phyloP scores from a whole-genome alignment of 2,888 invertebrate genomes.

The Hipparchia semele region DNA sequence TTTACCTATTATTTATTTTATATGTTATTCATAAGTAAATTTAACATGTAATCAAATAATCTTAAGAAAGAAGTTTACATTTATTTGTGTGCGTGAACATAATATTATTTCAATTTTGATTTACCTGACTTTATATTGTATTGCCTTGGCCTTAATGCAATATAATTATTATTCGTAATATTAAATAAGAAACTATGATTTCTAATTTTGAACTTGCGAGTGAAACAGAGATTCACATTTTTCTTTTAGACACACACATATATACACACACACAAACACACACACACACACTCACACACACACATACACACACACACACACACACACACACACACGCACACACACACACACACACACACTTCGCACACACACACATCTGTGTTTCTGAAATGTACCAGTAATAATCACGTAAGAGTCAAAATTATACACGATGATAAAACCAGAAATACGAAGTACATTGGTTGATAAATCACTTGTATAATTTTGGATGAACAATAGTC shows the following conservation, averaged over 20 bases:
- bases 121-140: background rate
- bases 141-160: background rate
- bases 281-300: too few relatives aligned
- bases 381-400: constrained; percentile 2
- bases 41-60: background rate
- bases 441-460: constrained; percentile 8
- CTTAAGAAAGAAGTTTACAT: background rate
- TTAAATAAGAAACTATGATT: too few relatives aligned
- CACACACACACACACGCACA: too few relatives aligned
- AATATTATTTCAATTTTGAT: background rate
- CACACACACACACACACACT: too few relatives aligned
- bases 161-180: background rate
- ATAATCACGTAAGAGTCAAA: constrained; percentile 3
- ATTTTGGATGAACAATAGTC: constrained; percentile 10
- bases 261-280: too few relatives aligned
- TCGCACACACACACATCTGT: constrained; percentile 4
- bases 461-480: constrained; percentile 11
- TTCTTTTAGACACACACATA: too few relatives aligned
- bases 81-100: background rate
- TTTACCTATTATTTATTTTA: background rate
- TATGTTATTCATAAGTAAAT: background rate
- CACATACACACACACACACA: too few relatives aligned
- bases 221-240: too few relatives aligned
- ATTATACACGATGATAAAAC: background rate
- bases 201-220: too few relatives aligned